phyloP scores from a whole-genome alignment of 2,797 vertebrate genomes.

The Tauraco hartlaubi region DNA sequence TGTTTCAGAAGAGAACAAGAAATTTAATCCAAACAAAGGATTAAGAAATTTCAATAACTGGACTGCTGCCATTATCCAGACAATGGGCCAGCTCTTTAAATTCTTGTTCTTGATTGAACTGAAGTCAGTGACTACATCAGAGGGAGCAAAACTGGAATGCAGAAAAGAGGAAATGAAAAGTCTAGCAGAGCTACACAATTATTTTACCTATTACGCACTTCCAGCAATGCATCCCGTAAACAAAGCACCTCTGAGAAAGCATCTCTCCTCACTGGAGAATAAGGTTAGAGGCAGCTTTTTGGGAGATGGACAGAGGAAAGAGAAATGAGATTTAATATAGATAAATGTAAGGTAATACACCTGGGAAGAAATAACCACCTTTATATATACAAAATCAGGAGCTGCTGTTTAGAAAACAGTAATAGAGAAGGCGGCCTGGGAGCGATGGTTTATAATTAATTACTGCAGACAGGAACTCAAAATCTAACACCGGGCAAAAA shows the following conservation, averaged over 20 bases:
- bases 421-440: not conserved
- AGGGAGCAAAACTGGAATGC: conserved; percentile 14
- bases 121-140: conserved; percentile 38
- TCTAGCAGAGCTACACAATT: conserved; percentile 33
- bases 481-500: not conserved
- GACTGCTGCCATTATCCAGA: conserved; percentile 26
- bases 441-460: conserved; percentile 22
- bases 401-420: conserved; percentile 53
- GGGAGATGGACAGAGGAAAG: conserved; percentile 55
- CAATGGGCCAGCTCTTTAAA: conserved; percentile 43
- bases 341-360: conserved; percentile 70
- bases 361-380: conserved; percentile 58
- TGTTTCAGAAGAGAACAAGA: conserved; percentile 56
- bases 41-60: conserved; percentile 63
- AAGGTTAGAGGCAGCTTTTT: conserved; percentile 42
- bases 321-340: conserved; percentile 76
- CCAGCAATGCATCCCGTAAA: conserved; percentile 1
- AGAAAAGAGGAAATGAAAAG: conserved; percentile 43
- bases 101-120: conserved; percentile 16
- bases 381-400: conserved; percentile 19
- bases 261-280: conserved; percentile 65
- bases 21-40: conserved; percentile 65
- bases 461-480: conserved; percentile 26
- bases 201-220: conserved; percentile 14
- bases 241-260: conserved; percentile 44